Evolutionary conservation across 2,113 vertebrate genomes (phyloP), one percentile per base, ranked within the genome.

Genomic region (Zeus faber): DNA sequence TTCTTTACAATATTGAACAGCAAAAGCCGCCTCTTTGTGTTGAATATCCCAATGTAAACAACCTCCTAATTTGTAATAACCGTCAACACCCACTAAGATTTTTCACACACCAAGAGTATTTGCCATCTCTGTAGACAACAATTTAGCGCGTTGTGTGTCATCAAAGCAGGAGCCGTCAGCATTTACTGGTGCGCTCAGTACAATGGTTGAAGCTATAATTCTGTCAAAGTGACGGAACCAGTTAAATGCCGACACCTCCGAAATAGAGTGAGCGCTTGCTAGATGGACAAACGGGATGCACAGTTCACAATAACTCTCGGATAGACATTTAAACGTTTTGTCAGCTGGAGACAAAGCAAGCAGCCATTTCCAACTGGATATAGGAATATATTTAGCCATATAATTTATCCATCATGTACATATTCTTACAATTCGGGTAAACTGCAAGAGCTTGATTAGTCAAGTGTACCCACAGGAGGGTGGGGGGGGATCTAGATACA

Each of bases 1-100:
- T 88, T 88, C 18, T 81, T 66, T 71, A 72, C 53, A 79, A 81
- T 76, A 73, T 22, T 64, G 49, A 83, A 85, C 68, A 79, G 76
- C 58, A 82, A 83, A 77, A 79, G 55, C 67, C 79, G 80, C 37
- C 24, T 55, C 62, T 22, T 39, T 63, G 35, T 73, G n/a, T 63
- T 57, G 58, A 62, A 47, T 68, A 63, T 76, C 75, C 65, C 23
- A 66, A 52, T 60, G 81, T 85, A 86, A 86, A 88, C 85, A 77
- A 70, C 52, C 54, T 64, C 35, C 26, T 45, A n/a, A n/a, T n/a
- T n/a, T n/a, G 54, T 50, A 23, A 20, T 35, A 40, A 60, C 58
- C 29, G 54, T n/a, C 68, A 64, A 17, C 61, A 5, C 26, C 53
- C 9, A 16, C 26, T 2, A 5, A n/a, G 11, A 72, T 53, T 25